Conservation (phyloP, 2,888 invertebrate species). For the Malthinus seriepunctatus region DNA sequence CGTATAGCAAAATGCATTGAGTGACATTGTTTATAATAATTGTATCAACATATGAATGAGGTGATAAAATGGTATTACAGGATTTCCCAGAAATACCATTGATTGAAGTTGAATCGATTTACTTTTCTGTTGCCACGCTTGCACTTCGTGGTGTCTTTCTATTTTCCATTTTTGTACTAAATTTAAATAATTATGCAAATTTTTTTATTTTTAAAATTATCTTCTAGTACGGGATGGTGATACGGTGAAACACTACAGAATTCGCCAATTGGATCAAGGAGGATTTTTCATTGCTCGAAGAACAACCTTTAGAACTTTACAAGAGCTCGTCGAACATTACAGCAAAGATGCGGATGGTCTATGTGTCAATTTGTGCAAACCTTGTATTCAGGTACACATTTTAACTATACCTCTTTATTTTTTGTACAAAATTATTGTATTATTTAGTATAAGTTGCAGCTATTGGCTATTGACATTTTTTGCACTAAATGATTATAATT, state of each 20-base stretch:
- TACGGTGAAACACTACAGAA: conserved; percentile 99
- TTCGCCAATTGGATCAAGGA: conserved; percentile 97
- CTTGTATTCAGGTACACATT: conserved; percentile 81
- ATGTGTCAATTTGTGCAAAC: conserved; percentile 95
- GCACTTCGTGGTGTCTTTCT: no score
- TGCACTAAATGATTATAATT: conserved; percentile 6
- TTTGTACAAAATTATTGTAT: conserved; percentile 26
- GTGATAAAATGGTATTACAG: no score
- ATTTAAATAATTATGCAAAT: no score
- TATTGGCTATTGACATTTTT: conserved; percentile 36
- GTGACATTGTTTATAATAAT: no score
- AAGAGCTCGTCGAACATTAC: conserved; percentile 97
- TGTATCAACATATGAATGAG: no score
- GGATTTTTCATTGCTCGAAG: conserved; percentile 99
- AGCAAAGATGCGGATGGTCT: conserved; percentile 97
- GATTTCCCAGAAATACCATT: no score
- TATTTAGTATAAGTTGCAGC: conserved; percentile 33
- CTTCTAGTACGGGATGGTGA: conserved; percentile 94
- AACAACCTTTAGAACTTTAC: conserved; percentile 95
- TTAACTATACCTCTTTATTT: conserved; percentile 7
- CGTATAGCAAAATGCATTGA: no score
- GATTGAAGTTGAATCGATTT: no score
- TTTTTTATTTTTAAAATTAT: conserved; percentile 26
- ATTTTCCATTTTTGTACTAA: no score
- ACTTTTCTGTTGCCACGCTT: no score